A percentile compares a stretch with the other conserved stretches of the same genome.
These are phyloP conservation scores for Austrofundulus limnaeus DNA, from an alignment of 2,113 vertebrate species.

Conservation along the genomic window DNA sequence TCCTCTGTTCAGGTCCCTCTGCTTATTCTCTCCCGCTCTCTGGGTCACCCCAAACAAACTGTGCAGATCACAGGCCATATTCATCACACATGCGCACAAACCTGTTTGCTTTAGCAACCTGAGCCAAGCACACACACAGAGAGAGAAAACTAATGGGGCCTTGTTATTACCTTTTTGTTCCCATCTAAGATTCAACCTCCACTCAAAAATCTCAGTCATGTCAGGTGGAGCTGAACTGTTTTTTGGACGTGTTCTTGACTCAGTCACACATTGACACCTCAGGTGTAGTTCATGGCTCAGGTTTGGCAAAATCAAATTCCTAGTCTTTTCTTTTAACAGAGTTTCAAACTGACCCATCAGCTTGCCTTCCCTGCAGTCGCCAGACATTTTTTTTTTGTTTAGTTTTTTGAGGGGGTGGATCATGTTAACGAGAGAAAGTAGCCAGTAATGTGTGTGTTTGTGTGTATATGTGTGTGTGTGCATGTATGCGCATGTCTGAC, in stretches of 20 bases:
- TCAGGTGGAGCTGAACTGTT: neutral
- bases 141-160: slow-evolving; percentile 10
- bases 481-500: slow-evolving; percentile 48
- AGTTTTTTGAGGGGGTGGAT: too few species aligned
- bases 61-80: slow-evolving; percentile 76
- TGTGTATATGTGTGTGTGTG: slow-evolving; percentile 18
- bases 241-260: neutral
- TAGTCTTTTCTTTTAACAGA: slow-evolving; percentile 44
- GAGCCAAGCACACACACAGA: slow-evolving; percentile 49
- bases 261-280: neutral
- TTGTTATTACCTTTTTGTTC: slow-evolving; percentile 13
- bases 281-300: slow-evolving; percentile 13
- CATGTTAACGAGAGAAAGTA: too few species aligned
- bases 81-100: slow-evolving; percentile 75
- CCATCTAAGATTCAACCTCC: slow-evolving; percentile 26
- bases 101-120: slow-evolving; percentile 82
- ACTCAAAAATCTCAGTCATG: slow-evolving; percentile 5
- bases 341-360: slow-evolving; percentile 24
- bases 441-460: slow-evolving; percentile 16
- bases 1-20: slow-evolving; percentile 74
- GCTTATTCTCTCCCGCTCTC: slow-evolving; percentile 70
- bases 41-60: slow-evolving; percentile 75
- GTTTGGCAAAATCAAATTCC: slow-evolving; percentile 35
- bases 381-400: too few species aligned
- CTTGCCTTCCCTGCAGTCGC: too few species aligned